Evolutionary conservation across 2,113 vertebrate species (phyloP), one percentile per base, ranked within the genome.

Genomic region (Orycteropus afer): DNA sequence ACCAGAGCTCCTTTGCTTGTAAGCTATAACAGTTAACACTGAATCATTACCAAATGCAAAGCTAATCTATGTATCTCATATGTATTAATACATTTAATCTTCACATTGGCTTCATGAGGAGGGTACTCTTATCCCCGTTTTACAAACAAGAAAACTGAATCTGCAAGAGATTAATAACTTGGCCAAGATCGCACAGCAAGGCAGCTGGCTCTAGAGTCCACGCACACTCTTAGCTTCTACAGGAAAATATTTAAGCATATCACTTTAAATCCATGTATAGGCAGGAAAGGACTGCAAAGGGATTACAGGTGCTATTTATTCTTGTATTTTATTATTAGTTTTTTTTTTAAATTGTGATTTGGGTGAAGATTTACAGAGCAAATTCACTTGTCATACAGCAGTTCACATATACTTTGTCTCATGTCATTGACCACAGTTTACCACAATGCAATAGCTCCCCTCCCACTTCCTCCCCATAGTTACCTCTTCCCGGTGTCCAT

Each of bases 121-220:
- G 95, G 67, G 40, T 34, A 86, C 34, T 81, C 18, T 47, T 61
- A 74, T 85, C 45, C 4, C 47, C n/a, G n/a, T 65, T 89, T 95
- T 83, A 79, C 61, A 95, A 83, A 84, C 55, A 57, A 88, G 27
- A 20, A 74, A 87, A 88, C 17, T 76, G 42, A 97, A 47, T 86
- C 37, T 90, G 42, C 90, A 53, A 83, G 45, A 86, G 69, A 49
- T 42, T 87, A 79, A 55, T 78, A 74, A 78, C 86, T 89, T 95
- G 45, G n/a, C 40, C 23, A 87, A 67, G 45, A 29, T 88, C 89
- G 83, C 53, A 71, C 12, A 93, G 53, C 25, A 81, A 69, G 17
- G 42, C 18, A 67, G 15, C 32, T 81, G 14, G 12, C 34, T 87
- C 42, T 47, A 89, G n/a, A 77, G 51, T 17, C 25, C 11, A 27